Evolutionary conservation across 2,888 invertebrate species (phyloP).

Genomic region (Platypus cylindrus): DNA sequence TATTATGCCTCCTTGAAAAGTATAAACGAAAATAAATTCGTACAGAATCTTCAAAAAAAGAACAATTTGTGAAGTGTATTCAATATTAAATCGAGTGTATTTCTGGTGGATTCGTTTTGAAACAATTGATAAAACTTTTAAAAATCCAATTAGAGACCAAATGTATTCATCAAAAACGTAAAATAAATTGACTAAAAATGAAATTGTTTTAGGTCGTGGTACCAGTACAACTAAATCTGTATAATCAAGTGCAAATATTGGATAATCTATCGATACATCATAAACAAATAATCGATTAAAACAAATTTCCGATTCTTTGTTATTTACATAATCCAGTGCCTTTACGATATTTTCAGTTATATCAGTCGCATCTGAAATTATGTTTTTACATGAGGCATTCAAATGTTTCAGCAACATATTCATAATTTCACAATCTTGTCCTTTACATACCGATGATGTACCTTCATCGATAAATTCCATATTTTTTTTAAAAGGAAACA

Average conservation of each 20-base stretch:
- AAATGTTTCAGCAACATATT: constrained; percentile 5
- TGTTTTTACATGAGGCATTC: constrained; percentile 4
- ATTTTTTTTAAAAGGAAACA: background rate
- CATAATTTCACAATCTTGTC: constrained; percentile 4
- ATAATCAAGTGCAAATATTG: constrained; percentile 5
- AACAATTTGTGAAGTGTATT: no score
- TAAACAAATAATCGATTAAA: constrained; percentile 3
- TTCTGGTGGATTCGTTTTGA: background rate
- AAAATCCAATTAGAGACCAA: constrained; percentile 5
- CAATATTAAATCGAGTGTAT: no score
- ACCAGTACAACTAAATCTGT: constrained; percentile 5
- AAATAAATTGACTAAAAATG: constrained; percentile 4
- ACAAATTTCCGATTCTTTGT: constrained; percentile 4
- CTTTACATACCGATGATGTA: no score
- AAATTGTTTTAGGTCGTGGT: constrained; percentile 5
- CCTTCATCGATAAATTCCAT: background rate
- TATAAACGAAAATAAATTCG: background rate
- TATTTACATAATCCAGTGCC: constrained; percentile 1
- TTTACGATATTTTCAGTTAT: background rate
- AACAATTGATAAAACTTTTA: background rate
- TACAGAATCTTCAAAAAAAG: no score
- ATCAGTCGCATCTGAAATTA: background rate
- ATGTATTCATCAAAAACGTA: constrained; percentile 8
- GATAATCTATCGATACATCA: background rate
- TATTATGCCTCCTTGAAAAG: background rate